Base-by-base conservation (phyloP, 2,113 vertebrate species). In the Rutilus rutilus region DNA sequence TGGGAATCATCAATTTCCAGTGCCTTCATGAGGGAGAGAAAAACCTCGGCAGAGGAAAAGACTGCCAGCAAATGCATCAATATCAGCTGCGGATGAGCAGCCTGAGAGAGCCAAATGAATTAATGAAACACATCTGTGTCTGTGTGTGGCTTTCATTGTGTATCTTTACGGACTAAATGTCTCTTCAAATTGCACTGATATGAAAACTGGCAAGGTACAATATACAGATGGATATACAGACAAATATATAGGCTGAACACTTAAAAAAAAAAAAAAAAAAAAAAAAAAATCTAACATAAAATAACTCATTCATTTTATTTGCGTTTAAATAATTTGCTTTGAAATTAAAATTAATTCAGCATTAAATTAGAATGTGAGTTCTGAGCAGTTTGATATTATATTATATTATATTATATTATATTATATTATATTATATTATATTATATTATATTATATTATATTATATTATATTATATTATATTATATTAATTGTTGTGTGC, bases 1-100 rank as follows among this genome's bases (percentile, higher is more conserved):
- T 78, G 47, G 42, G 86, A 89, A 87, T 74, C 60, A 75, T 90
- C 79, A 79, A 25, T 91, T 91, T 91, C 87, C 81, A 90, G 86
- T 92, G 83, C 82, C 62, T 89, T 91, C 69, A 64, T 69, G 77
- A 78, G n/a, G n/a, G 59, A 71, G 82, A 50, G 82, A 88, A 88
- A 91, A 86, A 10, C 78, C 87, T 54, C 87, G 39, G 21, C 83
- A 23, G 69, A 86, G 57, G 42, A 54, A 64, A 47, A 21, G 17
- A 33, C 19, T 78, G 76, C 76, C 77, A 78, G 77, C 10, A 60
- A 7, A 81, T 89, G 86, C 83, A 30, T 77, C 54, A 50, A 3
- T 78, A 42, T 78, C 21, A 59, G 54, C 54, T 60, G 33, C 1
- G 30, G 77, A 78, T 77, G 74, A 77, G 27, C 27, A 77, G 75